Evolutionary conservation across 2,113 vertebrate genomes (phyloP), one percentile per base, ranked within the genome.

Genomic region (Symphodus melops): DNA sequence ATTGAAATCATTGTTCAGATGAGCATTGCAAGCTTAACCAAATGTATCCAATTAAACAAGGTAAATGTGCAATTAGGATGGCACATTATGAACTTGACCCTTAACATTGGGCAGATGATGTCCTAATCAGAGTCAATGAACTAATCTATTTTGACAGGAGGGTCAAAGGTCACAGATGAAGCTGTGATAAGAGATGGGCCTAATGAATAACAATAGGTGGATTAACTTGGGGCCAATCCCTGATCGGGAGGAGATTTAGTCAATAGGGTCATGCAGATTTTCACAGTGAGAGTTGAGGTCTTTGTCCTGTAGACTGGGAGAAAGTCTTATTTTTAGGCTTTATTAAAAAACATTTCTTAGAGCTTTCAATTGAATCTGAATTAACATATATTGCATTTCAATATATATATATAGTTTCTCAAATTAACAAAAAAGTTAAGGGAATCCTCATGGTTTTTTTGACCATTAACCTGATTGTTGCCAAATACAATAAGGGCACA

Each of bases 171-270:
- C 88, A 88, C 67, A 28, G 88, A 92, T 93, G 88, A 89, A 71
- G 85, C 80, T 48, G 37, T 17, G 87, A 92, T 91, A 91, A 84
- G 65, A 87, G 84, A 89, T 72, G 36, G 83, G 58, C 56, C 79
- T 86, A 91, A 91, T 93, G 89, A 91, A 93, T 93, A 86, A 90
- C 88, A 91, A 92, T 89, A 65, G 86, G 69, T 75, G 79, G 92
- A 92, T 93, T 92, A 93, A 87, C 69, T 71, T 61, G 72, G 67
- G 68, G 81, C 72, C 78, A 80, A 75, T 78, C 76, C 67, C 68
- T 64, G 73, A 86, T 68, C 59, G 66, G 33, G 70, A 82, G 42
- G 66, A 75, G 72, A 74, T 70, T 86, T 86, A 76, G 67, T 53
- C 65, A 79, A 79, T 79, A 74, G 86, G 69, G 81, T 77, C 71